Percentiles rank a stretch among this genome's conserved stretches.
Conservation (phyloP, 2,113 vertebrate genomes). For the Notothenia coriiceps region DNA sequence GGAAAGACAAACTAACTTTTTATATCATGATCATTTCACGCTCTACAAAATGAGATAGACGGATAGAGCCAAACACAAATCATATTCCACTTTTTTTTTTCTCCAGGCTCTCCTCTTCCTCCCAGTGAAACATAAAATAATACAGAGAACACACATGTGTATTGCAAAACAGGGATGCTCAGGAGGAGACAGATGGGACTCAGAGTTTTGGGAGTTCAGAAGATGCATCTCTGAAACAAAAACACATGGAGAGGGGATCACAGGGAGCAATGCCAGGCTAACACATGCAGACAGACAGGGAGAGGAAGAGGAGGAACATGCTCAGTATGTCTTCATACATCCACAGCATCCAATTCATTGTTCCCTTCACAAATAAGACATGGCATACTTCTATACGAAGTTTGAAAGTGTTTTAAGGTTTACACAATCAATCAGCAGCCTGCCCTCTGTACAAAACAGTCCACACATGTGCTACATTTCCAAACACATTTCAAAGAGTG, state of each 20-base stretch:
- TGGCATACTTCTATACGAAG: no score
- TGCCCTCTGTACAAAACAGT: no score
- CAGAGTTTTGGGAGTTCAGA: constrained; percentile 3
- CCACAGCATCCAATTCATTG: no score
- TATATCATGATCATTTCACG: background rate
- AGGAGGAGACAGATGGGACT: constrained; percentile 19
- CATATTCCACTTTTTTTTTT: background rate
- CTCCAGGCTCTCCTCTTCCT: background rate
- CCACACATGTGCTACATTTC: no score
- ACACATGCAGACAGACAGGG: background rate
- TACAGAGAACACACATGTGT: background rate
- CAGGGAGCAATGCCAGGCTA: background rate
- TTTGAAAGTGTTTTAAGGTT: no score
- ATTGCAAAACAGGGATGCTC: background rate
- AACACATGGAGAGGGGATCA: constrained; percentile 18
- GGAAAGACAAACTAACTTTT: background rate
- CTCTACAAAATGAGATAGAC: background rate
- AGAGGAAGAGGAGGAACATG: background rate
- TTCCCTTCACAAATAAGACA: no score
- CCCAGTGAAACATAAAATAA: constrained; percentile 7
- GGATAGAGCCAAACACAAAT: background rate
- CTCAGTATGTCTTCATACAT: background rate
- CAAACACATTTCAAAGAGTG: no score
- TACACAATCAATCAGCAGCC: no score
- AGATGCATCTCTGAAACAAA: constrained; percentile 16